A percentile compares a stretch with the other conserved stretches of the same genome.
phyloP scores from a whole-genome alignment of 2,888 invertebrate species.

The Chrysodeixis includens region DNA sequence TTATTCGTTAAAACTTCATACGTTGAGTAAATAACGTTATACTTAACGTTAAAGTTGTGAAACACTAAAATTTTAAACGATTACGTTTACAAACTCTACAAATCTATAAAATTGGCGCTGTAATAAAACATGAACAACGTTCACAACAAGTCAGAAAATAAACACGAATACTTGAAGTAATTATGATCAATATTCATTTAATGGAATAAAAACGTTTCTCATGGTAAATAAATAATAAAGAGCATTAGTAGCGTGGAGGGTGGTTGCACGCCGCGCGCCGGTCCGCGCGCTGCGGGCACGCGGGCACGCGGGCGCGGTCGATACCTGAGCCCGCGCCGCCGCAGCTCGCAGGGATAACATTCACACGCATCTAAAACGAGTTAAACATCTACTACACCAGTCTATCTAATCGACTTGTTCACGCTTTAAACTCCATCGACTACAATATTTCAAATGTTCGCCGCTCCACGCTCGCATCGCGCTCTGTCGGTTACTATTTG shows the following conservation, averaged over 20 bases:
- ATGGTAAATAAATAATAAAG: conserved; percentile 62
- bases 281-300: conserved; percentile 38
- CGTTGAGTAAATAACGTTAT: conserved; percentile 13
- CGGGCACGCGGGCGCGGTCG: conserved; percentile 79
- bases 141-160: conserved; percentile 3
- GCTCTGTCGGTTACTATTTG: conserved; percentile 51
- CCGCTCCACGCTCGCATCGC: conserved; percentile 28
- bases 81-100: background rate
- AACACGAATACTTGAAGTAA: conserved; percentile 23
- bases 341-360: conserved; percentile 53
- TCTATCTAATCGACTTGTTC: conserved; percentile 64
- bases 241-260: conserved; percentile 61
- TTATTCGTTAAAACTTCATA: conserved; percentile 34
- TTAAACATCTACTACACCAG: conserved; percentile 56
- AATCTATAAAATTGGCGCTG: conserved; percentile 7
- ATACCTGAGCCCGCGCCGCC: conserved; percentile 65
- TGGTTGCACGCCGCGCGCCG: conserved; percentile 50
- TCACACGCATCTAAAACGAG: conserved; percentile 66
- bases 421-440: conserved; percentile 57
- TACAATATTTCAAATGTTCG: conserved; percentile 56
- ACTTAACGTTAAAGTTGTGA: background rate
- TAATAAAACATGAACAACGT: conserved; percentile 2
- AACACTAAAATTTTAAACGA: background rate
- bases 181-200: conserved; percentile 41
- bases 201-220: conserved; percentile 50